A percentile compares a stretch with the other conserved stretches of the same genome.
phyloP scores from a whole-genome alignment of 2,797 vertebrate genomes.

The Mus spretus region DNA sequence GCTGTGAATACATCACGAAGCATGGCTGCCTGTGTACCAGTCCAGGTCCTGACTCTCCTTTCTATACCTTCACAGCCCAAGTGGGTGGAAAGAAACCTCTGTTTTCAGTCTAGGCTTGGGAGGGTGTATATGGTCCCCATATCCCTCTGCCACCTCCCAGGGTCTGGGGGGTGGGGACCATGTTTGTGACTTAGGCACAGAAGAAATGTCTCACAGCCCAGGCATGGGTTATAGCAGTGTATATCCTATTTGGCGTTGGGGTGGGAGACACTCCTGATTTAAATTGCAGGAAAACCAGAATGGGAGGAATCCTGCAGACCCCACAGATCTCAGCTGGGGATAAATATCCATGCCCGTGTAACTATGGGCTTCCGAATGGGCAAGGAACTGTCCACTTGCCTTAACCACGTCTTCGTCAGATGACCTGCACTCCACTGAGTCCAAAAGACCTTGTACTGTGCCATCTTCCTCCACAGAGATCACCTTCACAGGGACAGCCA shows the following conservation, averaged over 20 bases:
- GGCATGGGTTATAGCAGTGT: rapidly evolving
- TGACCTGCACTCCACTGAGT: conserved; percentile 94
- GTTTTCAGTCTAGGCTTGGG: rapidly evolving
- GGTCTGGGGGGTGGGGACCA: rapidly evolving
- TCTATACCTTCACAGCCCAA: neutral
- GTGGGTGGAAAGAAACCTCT: rapidly evolving
- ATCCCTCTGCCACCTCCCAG: rapidly evolving
- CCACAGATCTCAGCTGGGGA: rapidly evolving
- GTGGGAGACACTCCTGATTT: neutral
- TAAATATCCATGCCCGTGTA: rapidly evolving
- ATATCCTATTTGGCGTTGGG: neutral
- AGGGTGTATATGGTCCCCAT: rapidly evolving
- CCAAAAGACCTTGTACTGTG: conserved; percentile 90
- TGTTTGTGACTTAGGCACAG: rapidly evolving
- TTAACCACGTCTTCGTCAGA: conserved; percentile 96
- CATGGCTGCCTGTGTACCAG: rapidly evolving
- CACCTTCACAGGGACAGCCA: conserved; percentile 94
- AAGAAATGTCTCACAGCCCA: too few relatives aligned
- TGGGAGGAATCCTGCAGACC: neutral
- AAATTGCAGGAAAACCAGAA: neutral
- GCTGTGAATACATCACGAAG: neutral
- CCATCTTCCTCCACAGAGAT: conserved; percentile 95
- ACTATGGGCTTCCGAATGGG: neutral
- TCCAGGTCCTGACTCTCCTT: rapidly evolving
- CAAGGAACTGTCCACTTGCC: conserved; percentile 86